Evolutionary conservation across 2,888 invertebrate genomes (phyloP).

Genomic region (Leptogaster cylindrica): DNA sequence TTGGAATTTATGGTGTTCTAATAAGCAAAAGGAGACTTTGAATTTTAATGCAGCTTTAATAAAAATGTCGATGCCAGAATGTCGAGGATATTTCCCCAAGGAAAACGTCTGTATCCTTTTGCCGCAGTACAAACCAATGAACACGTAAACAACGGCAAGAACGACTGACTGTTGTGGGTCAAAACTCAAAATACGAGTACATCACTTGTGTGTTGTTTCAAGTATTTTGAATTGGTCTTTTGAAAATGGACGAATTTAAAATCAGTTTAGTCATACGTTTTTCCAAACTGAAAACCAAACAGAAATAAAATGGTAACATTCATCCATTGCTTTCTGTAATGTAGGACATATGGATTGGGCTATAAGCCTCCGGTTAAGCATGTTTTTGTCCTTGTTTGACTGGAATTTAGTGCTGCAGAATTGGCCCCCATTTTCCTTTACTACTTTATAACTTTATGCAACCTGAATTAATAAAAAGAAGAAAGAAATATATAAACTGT

Average conservation of each 20-base stretch:
- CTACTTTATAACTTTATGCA: conserved; percentile 19
- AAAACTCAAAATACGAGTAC: no score
- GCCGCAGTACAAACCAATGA: not conserved
- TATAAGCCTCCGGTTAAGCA: conserved; percentile 1
- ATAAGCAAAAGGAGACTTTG: conserved; percentile 38
- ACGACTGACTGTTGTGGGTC: not conserved
- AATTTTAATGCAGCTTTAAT: conserved; percentile 40
- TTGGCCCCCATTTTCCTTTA: not conserved
- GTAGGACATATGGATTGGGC: conserved; percentile 18
- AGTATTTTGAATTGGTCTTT: no score
- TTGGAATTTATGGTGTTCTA: conserved; percentile 37
- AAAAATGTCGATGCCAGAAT: conserved; percentile 26
- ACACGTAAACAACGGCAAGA: not conserved
- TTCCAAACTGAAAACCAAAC: no score
- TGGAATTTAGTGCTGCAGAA: conserved; percentile 35
- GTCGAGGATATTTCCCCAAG: not conserved
- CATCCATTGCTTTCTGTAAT: no score
- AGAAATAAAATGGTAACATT: no score
- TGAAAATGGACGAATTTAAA: no score
- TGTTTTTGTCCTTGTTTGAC: conserved; percentile 26
- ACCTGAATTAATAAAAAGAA: conserved; percentile 25
- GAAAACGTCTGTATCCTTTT: conserved; percentile 1
- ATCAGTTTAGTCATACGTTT: no score
- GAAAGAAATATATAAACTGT: conserved; percentile 11
- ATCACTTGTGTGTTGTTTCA: not conserved